These are phyloP conservation scores for Petrolisthes cinctipes DNA, from an alignment of 2,888 invertebrate genomes.

Conservation along the genomic window DNA sequence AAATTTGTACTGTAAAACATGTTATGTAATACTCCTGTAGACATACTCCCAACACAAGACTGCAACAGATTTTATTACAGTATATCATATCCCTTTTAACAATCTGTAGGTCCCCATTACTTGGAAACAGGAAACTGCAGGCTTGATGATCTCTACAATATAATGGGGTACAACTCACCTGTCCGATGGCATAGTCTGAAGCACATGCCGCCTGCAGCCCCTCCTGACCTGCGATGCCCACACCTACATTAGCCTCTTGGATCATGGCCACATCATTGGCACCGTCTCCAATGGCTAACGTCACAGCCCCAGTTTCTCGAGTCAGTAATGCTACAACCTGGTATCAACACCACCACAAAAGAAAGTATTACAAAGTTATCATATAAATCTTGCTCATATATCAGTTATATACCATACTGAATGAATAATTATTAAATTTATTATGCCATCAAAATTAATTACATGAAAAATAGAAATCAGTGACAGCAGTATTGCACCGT, in stretches of 20 bases:
- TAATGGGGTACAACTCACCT: constrained; percentile 37
- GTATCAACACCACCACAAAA: not conserved
- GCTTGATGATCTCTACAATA: no score
- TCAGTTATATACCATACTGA: not conserved
- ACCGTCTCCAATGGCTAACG: constrained; percentile 95
- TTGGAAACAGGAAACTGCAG: no score
- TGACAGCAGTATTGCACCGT: no score
- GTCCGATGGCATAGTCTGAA: constrained; percentile 98
- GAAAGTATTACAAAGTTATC: not conserved
- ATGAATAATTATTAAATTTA: not conserved
- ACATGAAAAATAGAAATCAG: not conserved
- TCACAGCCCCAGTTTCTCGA: constrained; percentile 84
- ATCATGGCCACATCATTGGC: constrained; percentile 99
- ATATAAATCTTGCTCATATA: not conserved
- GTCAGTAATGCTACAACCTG: constrained; percentile 66
- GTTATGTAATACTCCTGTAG: no score
- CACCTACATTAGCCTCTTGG: constrained; percentile 96
- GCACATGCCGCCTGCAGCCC: constrained; percentile 99
- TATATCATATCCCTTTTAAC: no score
- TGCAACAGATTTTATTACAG: no score
- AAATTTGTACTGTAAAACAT: no score
- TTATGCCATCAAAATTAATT: not conserved
- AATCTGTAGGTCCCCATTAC: no score
- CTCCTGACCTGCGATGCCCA: constrained; percentile 97
- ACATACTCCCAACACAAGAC: no score